These are phyloP conservation scores for Craterocephalus amniculus DNA, from an alignment of 2,797 vertebrate genomes.

Conservation along the genomic window DNA sequence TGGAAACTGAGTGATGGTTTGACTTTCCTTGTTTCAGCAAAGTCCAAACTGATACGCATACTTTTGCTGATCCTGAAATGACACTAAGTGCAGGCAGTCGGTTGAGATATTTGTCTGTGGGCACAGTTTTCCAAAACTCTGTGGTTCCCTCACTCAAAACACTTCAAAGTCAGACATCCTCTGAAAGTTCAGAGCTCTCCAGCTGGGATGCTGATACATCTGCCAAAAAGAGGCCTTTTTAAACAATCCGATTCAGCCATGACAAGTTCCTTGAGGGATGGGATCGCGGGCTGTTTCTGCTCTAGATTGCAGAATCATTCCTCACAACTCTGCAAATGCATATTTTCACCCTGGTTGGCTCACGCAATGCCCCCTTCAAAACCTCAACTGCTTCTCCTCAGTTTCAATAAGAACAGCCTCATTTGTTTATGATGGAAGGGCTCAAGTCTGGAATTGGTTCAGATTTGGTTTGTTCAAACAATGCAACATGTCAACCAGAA, in stretches of 20 bases:
- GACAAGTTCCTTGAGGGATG: neutral
- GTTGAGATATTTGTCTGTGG: slow-evolving; percentile 7
- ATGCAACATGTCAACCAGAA: neutral
- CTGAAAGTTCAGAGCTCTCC: slow-evolving; percentile 1
- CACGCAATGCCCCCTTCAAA: neutral
- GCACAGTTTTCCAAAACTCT: slow-evolving; percentile 4
- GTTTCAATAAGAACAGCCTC: neutral
- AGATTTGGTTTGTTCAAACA: neutral
- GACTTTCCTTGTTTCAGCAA: slow-evolving; percentile 5
- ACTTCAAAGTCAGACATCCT: slow-evolving; percentile 3
- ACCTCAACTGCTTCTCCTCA: neutral
- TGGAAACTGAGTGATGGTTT: slow-evolving; percentile 9
- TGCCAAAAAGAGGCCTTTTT: slow-evolving; percentile 12
- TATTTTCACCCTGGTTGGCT: neutral
- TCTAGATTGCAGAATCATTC: neutral
- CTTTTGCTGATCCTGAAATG: neutral
- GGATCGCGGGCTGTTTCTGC: neutral
- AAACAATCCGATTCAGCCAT: neutral
- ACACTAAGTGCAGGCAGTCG: slow-evolving; percentile 1
- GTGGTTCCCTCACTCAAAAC: neutral
- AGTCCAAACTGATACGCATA: slow-evolving; percentile 8
- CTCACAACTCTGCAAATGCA: neutral
- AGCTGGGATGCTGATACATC: slow-evolving; percentile 4
- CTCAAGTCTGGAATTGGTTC: neutral
- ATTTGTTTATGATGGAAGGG: slow-evolving; percentile 1